Conservation (phyloP, 1,140 invertebrate genomes). For the Bombus pyrosoma region DNA sequence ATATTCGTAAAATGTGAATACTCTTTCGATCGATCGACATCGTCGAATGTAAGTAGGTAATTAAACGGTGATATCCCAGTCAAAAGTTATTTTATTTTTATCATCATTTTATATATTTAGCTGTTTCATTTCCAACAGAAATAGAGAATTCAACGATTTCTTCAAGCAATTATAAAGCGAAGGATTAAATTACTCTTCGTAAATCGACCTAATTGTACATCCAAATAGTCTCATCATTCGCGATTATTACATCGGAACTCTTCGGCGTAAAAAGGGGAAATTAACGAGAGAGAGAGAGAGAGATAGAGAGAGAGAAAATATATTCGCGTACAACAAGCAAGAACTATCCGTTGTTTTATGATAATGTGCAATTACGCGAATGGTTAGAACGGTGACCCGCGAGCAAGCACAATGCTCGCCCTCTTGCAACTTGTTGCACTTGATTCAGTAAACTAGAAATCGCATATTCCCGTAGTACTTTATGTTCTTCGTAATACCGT, state of each 20-base stretch:
- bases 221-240: neutral
- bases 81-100: neutral
- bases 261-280: neutral
- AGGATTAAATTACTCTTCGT: neutral
- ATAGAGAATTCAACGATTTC: too few species aligned
- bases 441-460: constrained; percentile 53
- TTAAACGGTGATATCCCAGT: too few species aligned
- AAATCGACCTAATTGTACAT: neutral
- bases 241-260: neutral
- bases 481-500: constrained; percentile 33
- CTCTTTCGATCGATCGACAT: neutral
- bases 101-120: neutral
- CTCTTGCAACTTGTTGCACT: constrained; percentile 65
- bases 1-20: neutral
- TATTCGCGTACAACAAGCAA: neutral
- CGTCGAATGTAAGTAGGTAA: too few species aligned
- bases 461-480: constrained; percentile 40
- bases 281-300: neutral
- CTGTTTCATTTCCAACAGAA: too few species aligned
- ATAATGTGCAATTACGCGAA: constrained; percentile 27
- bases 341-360: constrained; percentile 27
- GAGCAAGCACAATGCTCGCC: constrained; percentile 27
- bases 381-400: constrained; percentile 25
- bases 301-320: too few species aligned
- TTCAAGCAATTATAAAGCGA: neutral